phyloP scores from a whole-genome alignment of 2,113 vertebrate genomes.

The Mus pahari region DNA sequence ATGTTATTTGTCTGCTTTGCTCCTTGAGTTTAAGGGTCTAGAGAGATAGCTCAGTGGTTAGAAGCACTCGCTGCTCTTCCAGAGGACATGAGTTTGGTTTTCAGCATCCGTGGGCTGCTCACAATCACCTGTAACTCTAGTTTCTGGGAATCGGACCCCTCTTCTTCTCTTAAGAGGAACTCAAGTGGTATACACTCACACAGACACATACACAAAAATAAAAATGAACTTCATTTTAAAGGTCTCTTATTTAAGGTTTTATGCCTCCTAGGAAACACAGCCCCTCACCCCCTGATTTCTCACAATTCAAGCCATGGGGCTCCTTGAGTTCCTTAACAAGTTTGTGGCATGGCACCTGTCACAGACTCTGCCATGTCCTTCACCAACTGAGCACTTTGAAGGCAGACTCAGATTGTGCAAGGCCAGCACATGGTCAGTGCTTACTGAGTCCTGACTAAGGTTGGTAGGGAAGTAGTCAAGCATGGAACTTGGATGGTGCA shows the following conservation, averaged over 20 bases:
- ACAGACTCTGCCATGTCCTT: not conserved
- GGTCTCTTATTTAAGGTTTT: not conserved
- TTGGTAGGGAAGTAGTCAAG: not conserved
- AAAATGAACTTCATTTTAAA: not conserved
- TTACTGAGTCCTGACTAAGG: not conserved
- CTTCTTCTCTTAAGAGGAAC: not conserved
- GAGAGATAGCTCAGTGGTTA: not conserved
- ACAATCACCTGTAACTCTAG: not conserved
- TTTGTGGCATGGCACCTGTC: not conserved
- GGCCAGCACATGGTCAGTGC: not conserved
- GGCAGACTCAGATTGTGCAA: not conserved
- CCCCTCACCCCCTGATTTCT: not conserved
- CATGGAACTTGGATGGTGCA: conserved; percentile 7
- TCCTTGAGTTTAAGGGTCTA: not conserved
- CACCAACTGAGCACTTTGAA: not conserved
- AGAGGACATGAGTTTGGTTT: not conserved
- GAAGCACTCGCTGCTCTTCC: not conserved
- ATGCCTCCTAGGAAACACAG: not conserved
- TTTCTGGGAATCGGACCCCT: not conserved
- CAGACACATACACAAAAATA: not conserved
- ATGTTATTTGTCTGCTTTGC: not conserved
- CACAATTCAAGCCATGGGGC: not conserved
- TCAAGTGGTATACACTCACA: not conserved
- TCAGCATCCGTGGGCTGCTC: not conserved
- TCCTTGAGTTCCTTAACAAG: not conserved